A percentile compares a stretch with the other conserved stretches of the same genome.
These are phyloP conservation scores for Platysternon megacephalum DNA, from an alignment of 2,113 vertebrate species.

Conservation along the genomic window DNA sequence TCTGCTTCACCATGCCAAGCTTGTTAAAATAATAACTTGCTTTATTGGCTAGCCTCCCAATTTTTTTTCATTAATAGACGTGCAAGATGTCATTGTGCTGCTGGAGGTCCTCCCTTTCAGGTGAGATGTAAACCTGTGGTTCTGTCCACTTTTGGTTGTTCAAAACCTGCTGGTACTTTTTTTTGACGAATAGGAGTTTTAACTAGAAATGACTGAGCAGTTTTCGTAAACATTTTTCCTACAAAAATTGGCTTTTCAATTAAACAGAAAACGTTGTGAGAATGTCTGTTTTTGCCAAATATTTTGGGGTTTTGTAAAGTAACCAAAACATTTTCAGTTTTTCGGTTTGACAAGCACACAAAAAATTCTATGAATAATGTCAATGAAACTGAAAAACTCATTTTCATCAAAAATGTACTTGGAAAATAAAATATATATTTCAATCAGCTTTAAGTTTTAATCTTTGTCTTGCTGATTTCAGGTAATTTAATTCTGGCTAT, in stretches of 20 bases:
- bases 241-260: neutral
- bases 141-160: neutral
- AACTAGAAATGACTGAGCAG: neutral
- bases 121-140: neutral
- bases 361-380: neutral
- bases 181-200: neutral
- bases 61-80: neutral
- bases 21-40: constrained; percentile 58
- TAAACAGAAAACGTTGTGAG: neutral
- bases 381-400: neutral
- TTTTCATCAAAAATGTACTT: neutral
- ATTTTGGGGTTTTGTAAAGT: neutral
- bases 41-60: constrained; percentile 28
- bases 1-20: constrained; percentile 17
- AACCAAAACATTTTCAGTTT: neutral
- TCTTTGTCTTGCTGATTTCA: neutral
- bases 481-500: neutral
- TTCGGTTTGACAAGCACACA: neutral
- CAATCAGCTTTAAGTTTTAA: neutral
- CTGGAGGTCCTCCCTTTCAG: neutral
- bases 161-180: neutral
- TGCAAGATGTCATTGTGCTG: neutral
- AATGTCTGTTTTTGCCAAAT: neutral
- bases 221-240: neutral
- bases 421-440: neutral